Evolutionary conservation across 2,888 invertebrate species (phyloP), one percentile per base, ranked within the genome.

Genomic region (Hedya salicella): DNA sequence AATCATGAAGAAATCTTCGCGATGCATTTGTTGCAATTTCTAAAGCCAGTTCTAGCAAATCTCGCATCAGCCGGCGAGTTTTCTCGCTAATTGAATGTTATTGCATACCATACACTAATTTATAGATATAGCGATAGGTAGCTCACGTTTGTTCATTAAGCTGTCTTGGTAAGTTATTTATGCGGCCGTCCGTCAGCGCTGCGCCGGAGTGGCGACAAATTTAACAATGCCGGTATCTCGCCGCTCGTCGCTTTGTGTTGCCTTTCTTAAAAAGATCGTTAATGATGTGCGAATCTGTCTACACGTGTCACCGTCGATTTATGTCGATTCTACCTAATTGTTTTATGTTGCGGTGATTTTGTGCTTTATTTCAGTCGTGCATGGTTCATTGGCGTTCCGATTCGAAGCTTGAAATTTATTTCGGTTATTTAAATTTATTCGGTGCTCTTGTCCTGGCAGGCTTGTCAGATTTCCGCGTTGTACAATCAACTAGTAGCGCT

Each of bases 261-360:
- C 72, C 73, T 74, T 75, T 75, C 75, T 74, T 75, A 75, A 82
- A 79, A 81, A 83, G 80, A 80, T 73, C 75, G 72, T 76, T 89
- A 89, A 90, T 87, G 85, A 90, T 81, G 85, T 82, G 87, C 89
- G 84, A 87, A 90, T 90, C 87, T 87, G 90, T 88, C 79, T 80
- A 77, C 73, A 71, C 80, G 76, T 80, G 85, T 85, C 80, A 72
- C 72, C 73, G 71, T 74, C 79, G 79, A 91, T 90, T 89, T 90
- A 91, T 71, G 74, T 73, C 73, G 72, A 73, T 63, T 69, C 71
- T 80, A 30, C 68, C 74, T 80, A 79, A 85, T 83, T 83, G 82
- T 81, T 81, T 81, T 82, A 62, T 72, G 69, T 77, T 72, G 72
- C 69, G 73, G 64, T 74, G 72, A 76, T 76, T 78, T 75, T 67